Percentiles rank a stretch among this genome's conserved stretches.
phyloP scores from a whole-genome alignment of 2,888 invertebrate species.

The Aphodius sticticus region DNA sequence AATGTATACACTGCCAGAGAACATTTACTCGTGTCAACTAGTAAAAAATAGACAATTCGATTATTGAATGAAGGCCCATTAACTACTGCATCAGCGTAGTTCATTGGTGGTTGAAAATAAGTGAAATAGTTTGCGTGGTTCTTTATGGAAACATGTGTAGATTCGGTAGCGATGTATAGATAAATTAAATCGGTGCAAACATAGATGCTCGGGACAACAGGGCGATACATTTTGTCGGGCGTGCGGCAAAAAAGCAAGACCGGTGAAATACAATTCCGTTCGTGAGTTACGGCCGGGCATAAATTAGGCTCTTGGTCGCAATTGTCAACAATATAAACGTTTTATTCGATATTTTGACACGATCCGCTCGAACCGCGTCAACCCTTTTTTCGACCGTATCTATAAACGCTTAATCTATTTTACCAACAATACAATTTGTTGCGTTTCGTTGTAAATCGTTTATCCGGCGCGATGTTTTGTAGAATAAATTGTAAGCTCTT shows the following conservation, averaged over 20 bases:
- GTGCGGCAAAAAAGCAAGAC: constrained; percentile 20
- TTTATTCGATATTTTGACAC: constrained; percentile 25
- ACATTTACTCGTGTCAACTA: too few relatives aligned
- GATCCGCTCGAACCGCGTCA: neutral
- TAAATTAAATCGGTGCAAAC: constrained; percentile 24
- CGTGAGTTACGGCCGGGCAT: constrained; percentile 17
- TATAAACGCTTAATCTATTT: constrained; percentile 18
- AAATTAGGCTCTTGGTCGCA: constrained; percentile 23
- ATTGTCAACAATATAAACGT: constrained; percentile 26
- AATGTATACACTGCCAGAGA: too few relatives aligned
- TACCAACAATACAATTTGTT: constrained; percentile 10
- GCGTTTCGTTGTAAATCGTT: neutral
- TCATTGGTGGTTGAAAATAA: neutral
- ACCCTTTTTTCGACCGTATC: constrained; percentile 9
- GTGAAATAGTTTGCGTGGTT: neutral
- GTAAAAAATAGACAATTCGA: too few relatives aligned
- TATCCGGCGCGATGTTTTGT: neutral
- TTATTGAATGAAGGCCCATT: too few relatives aligned
- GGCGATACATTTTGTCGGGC: constrained; percentile 14
- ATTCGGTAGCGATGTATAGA: neutral
- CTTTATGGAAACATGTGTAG: neutral
- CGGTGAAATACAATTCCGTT: constrained; percentile 22
- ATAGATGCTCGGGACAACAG: constrained; percentile 11
- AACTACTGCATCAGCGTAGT: too few relatives aligned
- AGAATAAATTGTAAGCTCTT: neutral